These are phyloP conservation scores for Camarhynchus parvulus DNA, from an alignment of 2,113 vertebrate genomes.

Conservation along the genomic window DNA sequence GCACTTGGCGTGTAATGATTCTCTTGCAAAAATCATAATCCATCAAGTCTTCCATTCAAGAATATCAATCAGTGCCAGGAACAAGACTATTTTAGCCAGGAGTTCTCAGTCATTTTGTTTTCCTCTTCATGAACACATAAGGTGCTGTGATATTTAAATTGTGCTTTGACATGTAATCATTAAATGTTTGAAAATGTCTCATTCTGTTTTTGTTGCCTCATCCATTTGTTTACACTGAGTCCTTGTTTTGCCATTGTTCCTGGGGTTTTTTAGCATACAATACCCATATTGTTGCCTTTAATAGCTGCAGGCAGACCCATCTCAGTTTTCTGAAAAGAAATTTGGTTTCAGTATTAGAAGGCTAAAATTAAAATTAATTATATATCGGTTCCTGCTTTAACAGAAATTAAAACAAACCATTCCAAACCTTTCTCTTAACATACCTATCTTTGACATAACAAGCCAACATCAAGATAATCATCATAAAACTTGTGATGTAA, in stretches of 20 bases:
- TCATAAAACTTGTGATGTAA: not conserved
- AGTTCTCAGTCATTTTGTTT: conserved; percentile 75
- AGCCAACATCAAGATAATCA: not conserved
- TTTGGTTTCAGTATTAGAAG: not conserved
- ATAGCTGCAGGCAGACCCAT: not conserved
- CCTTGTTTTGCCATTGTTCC: conserved; percentile 12
- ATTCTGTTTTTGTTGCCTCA: conserved; percentile 62
- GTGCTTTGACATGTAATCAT: conserved; percentile 81
- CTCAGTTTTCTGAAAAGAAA: not conserved
- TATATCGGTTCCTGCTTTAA: not conserved
- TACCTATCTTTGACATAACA: not conserved
- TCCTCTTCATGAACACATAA: conserved; percentile 41
- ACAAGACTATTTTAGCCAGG: conserved; percentile 60
- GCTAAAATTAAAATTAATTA: not conserved
- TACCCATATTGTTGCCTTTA: not conserved
- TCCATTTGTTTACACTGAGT: conserved; percentile 6
- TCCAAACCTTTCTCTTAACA: not conserved
- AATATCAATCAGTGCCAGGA: conserved; percentile 75
- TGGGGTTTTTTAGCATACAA: not conserved
- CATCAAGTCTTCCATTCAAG: conserved; percentile 69
- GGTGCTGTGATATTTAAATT: conserved; percentile 75
- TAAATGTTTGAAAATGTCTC: conserved; percentile 76
- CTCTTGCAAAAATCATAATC: conserved; percentile 77
- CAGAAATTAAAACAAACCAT: not conserved
- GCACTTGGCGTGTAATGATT: conserved; percentile 73